These are phyloP conservation scores for Anthopleura xanthogrammica DNA, from an alignment of 92 coral and sea anemone genomes.

Conservation along the genomic window DNA sequence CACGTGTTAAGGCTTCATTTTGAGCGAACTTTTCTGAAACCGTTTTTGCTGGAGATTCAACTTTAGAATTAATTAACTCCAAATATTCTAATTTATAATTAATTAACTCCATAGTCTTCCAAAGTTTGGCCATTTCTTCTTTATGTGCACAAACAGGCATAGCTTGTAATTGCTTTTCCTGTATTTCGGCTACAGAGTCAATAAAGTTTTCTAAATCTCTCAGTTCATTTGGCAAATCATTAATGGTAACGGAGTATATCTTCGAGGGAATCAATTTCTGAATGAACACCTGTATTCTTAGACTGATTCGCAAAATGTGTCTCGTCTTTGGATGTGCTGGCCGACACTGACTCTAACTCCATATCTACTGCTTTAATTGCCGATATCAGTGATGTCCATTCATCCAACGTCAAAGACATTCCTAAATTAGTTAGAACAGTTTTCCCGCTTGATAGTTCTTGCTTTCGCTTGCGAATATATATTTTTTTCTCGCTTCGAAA, in stretches of 20 bases:
- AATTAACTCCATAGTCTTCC: neutral
- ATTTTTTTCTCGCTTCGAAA: no score
- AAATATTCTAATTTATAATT: neutral
- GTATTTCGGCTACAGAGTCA: neutral
- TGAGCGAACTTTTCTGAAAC: neutral
- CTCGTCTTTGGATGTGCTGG: no score
- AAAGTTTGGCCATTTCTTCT: neutral
- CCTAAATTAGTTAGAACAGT: no score
- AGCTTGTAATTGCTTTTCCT: no score
- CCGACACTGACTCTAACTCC: no score
- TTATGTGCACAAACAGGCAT: neutral
- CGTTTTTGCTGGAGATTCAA: neutral
- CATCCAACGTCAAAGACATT: no score
- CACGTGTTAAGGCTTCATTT: neutral
- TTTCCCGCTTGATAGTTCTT: no score
- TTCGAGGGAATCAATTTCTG: neutral
- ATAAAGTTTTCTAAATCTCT: conserved; percentile 10
- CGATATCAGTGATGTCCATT: no score
- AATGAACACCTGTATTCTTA: neutral
- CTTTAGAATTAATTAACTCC: neutral
- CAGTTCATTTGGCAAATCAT: neutral
- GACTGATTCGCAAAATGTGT: no score
- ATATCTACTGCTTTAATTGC: no score
- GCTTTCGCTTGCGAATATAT: no score
- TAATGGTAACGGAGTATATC: neutral